phyloP scores from a whole-genome alignment of 1,140 invertebrate species.

The Drosophila repleta region DNA sequence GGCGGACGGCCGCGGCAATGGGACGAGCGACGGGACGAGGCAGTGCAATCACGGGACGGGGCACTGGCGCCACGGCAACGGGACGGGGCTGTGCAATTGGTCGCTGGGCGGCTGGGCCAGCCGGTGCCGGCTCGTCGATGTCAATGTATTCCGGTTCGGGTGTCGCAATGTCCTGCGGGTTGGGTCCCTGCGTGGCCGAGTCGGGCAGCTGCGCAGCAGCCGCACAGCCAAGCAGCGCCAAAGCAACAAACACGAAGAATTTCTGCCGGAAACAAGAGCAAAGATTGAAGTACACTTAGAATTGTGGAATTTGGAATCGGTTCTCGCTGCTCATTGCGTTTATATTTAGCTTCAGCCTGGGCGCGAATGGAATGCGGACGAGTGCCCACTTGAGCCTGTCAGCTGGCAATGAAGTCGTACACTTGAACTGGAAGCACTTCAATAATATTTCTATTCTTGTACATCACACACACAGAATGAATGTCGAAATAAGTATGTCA shows the following conservation, averaged over 20 bases:
- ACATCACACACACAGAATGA: neutral
- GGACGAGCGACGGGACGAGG: conserved; percentile 37
- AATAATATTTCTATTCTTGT: conserved; percentile 3
- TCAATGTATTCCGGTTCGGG: conserved; percentile 83
- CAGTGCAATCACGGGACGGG: conserved; percentile 41
- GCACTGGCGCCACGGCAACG: conserved; percentile 28
- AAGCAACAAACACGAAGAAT: conserved; percentile 68
- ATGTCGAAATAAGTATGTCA: neutral
- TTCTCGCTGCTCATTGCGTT: neutral
- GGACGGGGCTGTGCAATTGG: too few relatives aligned
- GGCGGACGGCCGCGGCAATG: conserved; percentile 28
- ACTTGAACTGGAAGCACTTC: conserved; percentile 35
- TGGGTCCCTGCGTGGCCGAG: conserved; percentile 81
- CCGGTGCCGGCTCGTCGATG: conserved; percentile 71
- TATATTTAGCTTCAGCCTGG: conserved; percentile 13
- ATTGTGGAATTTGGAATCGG: conserved; percentile 2
- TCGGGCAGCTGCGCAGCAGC: conserved; percentile 70
- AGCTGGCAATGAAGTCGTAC: conserved; percentile 44
- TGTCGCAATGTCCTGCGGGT: conserved; percentile 82
- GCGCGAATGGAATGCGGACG: conserved; percentile 44
- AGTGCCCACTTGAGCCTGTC: conserved; percentile 53
- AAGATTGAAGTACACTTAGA: conserved; percentile 26
- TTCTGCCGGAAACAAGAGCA: conserved; percentile 58
- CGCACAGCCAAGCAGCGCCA: conserved; percentile 71
- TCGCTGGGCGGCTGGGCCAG: conserved; percentile 40